Conservation (phyloP, 2,888 invertebrate genomes). For the Dicyrtoma fusca region DNA sequence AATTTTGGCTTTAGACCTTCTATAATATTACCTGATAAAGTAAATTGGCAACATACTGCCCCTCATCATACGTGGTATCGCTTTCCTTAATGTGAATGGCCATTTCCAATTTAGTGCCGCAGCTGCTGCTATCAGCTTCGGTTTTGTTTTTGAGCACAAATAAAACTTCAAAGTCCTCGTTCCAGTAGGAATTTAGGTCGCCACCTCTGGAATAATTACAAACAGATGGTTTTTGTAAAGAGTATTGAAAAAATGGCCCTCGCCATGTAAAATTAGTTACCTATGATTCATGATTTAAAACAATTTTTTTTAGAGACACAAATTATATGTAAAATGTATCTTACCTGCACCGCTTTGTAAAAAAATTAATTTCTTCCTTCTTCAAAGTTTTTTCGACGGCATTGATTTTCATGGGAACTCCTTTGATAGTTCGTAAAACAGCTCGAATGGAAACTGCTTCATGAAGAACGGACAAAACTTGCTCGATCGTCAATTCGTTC, state of each 20-base stretch:
- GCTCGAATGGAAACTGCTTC: conserved; percentile 30
- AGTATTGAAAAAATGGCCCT: too few relatives aligned
- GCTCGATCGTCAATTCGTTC: conserved; percentile 23
- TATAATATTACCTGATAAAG: conserved; percentile 27
- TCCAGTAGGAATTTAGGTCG: conserved; percentile 30
- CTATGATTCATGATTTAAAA: too few relatives aligned
- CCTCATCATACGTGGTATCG: conserved; percentile 6
- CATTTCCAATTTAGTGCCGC: not conserved
- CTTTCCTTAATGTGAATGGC: conserved; percentile 5
- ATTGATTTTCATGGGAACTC: conserved; percentile 28
- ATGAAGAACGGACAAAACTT: conserved; percentile 23
- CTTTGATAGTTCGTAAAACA: conserved; percentile 6
- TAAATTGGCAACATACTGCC: conserved; percentile 30
- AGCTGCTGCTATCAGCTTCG: not conserved
- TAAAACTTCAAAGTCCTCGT: conserved; percentile 24
- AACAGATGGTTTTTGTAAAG: not conserved
- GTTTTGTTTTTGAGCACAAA: conserved; percentile 19
- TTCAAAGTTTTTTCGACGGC: conserved; percentile 6
- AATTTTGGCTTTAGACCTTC: too few relatives aligned
- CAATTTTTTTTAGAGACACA: not conserved
- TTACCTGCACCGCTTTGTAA: conserved; percentile 33
- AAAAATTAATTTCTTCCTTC: conserved; percentile 30
- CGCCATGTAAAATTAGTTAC: too few relatives aligned
- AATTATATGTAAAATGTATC: not conserved
- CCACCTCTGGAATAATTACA: conserved; percentile 23